Conservation (phyloP, 2,797 vertebrate genomes). For the Hapalemur alaotrensis region DNA sequence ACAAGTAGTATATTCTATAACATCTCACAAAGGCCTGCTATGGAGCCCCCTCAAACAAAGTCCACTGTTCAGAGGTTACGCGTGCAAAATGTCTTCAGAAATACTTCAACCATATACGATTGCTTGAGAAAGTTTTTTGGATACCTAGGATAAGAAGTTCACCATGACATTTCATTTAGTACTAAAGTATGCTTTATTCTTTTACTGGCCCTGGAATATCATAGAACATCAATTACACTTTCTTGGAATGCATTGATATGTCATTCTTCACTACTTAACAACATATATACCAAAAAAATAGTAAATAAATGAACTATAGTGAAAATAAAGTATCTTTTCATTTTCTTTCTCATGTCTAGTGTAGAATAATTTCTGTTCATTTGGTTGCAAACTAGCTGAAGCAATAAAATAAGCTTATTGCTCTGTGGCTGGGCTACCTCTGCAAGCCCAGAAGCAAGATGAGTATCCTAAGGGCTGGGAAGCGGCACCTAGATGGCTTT, state of each 20-base stretch:
- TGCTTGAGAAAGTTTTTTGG: neutral
- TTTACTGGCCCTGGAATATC: neutral
- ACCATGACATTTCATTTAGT: neutral
- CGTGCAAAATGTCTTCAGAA: neutral
- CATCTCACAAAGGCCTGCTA: neutral
- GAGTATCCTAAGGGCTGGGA: neutral
- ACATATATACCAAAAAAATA: neutral
- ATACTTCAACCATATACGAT: neutral
- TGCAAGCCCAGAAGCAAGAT: neutral
- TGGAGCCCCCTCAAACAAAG: neutral
- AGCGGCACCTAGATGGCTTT: neutral
- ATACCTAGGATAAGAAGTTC: neutral
- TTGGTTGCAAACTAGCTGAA: neutral
- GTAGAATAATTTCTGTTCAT: neutral
- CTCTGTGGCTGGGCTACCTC: neutral
- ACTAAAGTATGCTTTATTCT: neutral
- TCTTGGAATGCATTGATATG: neutral
- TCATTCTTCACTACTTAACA: neutral
- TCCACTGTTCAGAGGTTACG: neutral
- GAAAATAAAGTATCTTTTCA: neutral
- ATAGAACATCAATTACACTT: neutral
- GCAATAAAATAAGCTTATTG: neutral
- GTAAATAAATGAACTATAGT: neutral
- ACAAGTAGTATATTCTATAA: neutral
- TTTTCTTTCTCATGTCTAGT: neutral